phyloP scores from a whole-genome alignment of 2,797 vertebrate species.

The Falco berigora region DNA sequence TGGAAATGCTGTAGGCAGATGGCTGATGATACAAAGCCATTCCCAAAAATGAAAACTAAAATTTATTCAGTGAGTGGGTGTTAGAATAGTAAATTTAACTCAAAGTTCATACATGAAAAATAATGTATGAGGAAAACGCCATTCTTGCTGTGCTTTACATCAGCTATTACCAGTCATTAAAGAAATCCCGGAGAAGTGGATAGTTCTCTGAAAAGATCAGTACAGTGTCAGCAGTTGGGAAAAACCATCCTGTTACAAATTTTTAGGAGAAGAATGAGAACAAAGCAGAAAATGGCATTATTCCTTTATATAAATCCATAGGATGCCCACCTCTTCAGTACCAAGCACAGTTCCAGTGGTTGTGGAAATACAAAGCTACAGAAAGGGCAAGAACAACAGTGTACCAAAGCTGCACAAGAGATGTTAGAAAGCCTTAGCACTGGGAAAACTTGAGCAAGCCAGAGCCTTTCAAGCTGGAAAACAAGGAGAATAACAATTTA shows the following conservation, averaged over 20 bases:
- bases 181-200: background rate
- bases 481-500: background rate
- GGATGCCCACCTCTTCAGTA: background rate
- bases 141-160: background rate
- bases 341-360: background rate
- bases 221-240: background rate
- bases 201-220: background rate
- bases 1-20: background rate
- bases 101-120: background rate
- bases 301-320: background rate
- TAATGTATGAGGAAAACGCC: background rate
- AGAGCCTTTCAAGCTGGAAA: background rate
- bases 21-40: background rate
- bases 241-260: background rate
- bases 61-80: background rate
- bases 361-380: background rate
- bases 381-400: background rate
- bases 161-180: background rate
- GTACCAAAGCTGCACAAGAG: background rate
- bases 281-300: background rate
- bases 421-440: background rate
- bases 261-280: background rate
- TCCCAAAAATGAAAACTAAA: background rate
- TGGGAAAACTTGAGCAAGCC: background rate
- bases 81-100: background rate